Evolutionary conservation across 92 coral and sea anemone species (phyloP).

Genomic region (Hydrozoanthus gracilis): DNA sequence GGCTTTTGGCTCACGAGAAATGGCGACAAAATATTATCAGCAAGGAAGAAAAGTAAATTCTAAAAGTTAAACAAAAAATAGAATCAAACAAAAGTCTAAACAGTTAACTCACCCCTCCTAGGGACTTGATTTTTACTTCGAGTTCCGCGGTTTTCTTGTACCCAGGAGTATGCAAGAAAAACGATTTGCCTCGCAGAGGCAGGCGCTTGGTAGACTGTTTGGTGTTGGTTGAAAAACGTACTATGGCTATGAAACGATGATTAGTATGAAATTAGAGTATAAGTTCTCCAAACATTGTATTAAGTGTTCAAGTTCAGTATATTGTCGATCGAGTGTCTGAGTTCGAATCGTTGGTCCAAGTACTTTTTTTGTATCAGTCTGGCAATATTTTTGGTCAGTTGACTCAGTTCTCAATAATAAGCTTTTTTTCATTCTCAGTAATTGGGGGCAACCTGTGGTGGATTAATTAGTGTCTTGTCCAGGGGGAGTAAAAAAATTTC

Average conservation of each 20-base stretch:
- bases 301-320: neutral
- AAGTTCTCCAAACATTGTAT: neutral
- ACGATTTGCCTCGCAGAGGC: slow-evolving; percentile 73
- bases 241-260: neutral
- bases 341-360: too few species aligned
- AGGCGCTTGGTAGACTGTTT: slow-evolving; percentile 1
- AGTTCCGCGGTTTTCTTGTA: slow-evolving; percentile 59
- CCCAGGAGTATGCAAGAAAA: slow-evolving; percentile 74
- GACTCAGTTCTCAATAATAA: too few species aligned
- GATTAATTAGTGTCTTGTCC: too few species aligned
- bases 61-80: neutral
- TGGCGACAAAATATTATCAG: too few species aligned
- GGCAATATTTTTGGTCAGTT: too few species aligned
- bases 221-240: slow-evolving; percentile 35
- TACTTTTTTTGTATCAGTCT: too few species aligned
- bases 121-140: slow-evolving; percentile 59
- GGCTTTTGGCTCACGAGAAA: too few species aligned
- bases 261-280: neutral
- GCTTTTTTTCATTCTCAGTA: too few species aligned
- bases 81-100: neutral
- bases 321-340: too few species aligned
- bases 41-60: neutral
- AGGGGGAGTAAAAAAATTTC: too few species aligned
- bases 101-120: slow-evolving; percentile 82
- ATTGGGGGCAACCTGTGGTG: too few species aligned